Base-by-base conservation (phyloP, 2,113 vertebrate genomes). In the Mesoclemmys tuberculata region DNA sequence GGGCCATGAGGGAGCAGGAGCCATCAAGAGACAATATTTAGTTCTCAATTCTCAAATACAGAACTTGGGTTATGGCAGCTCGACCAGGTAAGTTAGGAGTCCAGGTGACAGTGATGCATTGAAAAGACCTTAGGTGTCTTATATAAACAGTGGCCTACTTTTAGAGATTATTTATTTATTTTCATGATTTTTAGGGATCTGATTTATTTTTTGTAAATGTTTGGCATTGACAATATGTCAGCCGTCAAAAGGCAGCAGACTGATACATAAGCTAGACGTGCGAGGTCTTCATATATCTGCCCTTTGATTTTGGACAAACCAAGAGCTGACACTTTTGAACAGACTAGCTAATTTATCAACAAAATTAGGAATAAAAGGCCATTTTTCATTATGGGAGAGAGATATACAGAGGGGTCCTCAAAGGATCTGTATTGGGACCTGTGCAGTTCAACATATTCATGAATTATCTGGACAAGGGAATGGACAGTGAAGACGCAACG, bases 201-300 rank as follows among this genome's bases (percentile, higher is more conserved):
- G 19, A 3, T 81, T 78, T 93, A 77, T 90, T 89, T 81, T 71
- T 96, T 86, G 81, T n/a, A 51, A 58, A 41, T 27, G 89, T 91
- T 80, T 90, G 22, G 54, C 84, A 80, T 75, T 46, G 18, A 10
- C 0, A 0, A 52, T 2, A 2, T 27, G 35, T 44, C 24, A 91
- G 13, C 48, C 81, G 31, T 31, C 46, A 38, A 87, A 78, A 87
- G n/a, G 24, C 41, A 87, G 54, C 2, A 18, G 83, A 90, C 35
- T 27, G 22, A 5, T 74, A 26, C 48, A 87, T 68, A 41, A 78
- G 64, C 12, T 74, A 49, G 10, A 2, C 77, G 6, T 52, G 52
- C 80, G 35, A 14, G 19, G 88, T 41, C 4, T 77, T n/a, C 4
- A 2, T 61, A 27, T 8, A 77, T 91, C 41, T 82, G 35, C 38